Percentiles rank a stretch among this genome's conserved stretches.
Evolutionary conservation across 2,113 vertebrate genomes (phyloP).

Genomic region (Phrynosoma blainvillii): DNA sequence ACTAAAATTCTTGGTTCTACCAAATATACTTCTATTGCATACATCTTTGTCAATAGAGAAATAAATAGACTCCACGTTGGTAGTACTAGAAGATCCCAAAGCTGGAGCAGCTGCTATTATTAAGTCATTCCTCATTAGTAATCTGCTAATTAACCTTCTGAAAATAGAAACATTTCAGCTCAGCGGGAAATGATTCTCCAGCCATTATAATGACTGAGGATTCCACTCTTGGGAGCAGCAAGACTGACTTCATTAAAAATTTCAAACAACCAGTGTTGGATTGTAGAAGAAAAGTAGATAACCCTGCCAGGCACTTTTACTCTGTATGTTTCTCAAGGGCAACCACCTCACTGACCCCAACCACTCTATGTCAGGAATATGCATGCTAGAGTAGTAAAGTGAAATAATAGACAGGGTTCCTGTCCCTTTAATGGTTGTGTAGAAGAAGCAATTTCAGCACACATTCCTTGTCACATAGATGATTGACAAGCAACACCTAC

Average conservation of each 20-base stretch:
- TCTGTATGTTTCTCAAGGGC: not conserved
- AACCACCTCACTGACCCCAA: not conserved
- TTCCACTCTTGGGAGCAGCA: not conserved
- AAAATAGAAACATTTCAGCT: conserved; percentile 29
- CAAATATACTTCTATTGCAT: not conserved
- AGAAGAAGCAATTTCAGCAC: no score
- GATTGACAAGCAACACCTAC: no score
- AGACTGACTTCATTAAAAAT: not conserved
- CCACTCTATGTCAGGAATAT: not conserved
- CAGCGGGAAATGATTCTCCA: conserved; percentile 9
- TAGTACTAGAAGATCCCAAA: conserved; percentile 17
- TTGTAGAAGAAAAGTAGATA: not conserved
- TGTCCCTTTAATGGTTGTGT: no score
- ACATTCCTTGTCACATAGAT: no score
- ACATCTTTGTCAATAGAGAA: conserved; percentile 18
- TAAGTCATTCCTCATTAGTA: conserved; percentile 26
- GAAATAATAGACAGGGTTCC: no score
- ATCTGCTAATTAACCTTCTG: conserved; percentile 34
- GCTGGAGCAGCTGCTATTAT: conserved; percentile 18
- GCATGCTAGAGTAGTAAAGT: not conserved
- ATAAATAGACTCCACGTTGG: not conserved
- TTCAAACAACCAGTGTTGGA: conserved; percentile 2
- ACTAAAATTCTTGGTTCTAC: not conserved
- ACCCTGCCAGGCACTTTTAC: not conserved
- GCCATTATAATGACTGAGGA: conserved; percentile 17